Evolutionary conservation across 2,888 invertebrate genomes (phyloP).

Genomic region (Chymomyza procnemis): DNA sequence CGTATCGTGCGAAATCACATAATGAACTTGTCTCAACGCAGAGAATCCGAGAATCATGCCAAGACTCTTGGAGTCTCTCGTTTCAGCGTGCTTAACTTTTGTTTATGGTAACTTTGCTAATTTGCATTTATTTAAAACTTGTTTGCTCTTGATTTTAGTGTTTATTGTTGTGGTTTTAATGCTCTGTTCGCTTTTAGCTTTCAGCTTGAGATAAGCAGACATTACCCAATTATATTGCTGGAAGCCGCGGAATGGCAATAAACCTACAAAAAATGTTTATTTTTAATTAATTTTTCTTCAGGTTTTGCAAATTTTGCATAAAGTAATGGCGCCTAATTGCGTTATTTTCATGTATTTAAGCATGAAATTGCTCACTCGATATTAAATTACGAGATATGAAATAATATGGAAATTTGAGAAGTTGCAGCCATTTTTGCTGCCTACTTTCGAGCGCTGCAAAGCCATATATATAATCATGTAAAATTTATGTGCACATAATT

Average conservation of each 20-base stretch:
- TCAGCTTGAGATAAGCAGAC: constrained; percentile 36
- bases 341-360: neutral
- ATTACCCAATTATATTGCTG: constrained; percentile 59
- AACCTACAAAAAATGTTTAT: neutral
- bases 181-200: constrained; percentile 11
- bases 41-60: neutral
- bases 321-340: neutral
- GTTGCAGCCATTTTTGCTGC: neutral
- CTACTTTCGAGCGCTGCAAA: neutral
- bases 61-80: neutral
- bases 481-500: neutral
- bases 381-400: neutral
- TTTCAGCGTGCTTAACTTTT: constrained; percentile 1
- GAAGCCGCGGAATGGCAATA: constrained; percentile 43
- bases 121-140: constrained; percentile 55
- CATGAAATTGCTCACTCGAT: neutral
- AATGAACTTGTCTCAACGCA: constrained; percentile 27
- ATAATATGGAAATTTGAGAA: neutral
- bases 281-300: constrained; percentile 5
- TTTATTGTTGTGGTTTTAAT: neutral
- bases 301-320: constrained; percentile 5
- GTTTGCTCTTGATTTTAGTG: neutral
- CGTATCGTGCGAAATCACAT: constrained; percentile 15
- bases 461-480: neutral
- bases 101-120: constrained; percentile 27